Conservation (phyloP, 1,140 invertebrate genomes). For the Prorops nasuta region DNA sequence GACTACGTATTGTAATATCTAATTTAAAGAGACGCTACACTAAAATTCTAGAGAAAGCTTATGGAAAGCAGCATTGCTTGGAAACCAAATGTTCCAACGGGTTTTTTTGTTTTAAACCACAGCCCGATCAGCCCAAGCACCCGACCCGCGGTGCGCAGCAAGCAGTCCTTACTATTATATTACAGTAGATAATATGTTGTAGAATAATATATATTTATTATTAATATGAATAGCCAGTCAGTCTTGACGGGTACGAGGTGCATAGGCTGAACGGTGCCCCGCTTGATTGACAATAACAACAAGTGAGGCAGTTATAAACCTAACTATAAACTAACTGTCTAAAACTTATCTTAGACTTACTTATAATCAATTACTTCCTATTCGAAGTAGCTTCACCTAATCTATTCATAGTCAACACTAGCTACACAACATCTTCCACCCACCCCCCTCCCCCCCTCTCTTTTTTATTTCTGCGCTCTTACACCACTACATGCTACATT, state of each 20-base stretch:
- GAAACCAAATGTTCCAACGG: slow-evolving; percentile 32
- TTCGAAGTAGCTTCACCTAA: slow-evolving; percentile 37
- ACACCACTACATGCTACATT: neutral
- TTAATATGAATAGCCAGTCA: slow-evolving; percentile 52
- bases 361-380: slow-evolving; percentile 37
- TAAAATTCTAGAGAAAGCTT: slow-evolving; percentile 46
- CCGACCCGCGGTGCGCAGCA: slow-evolving; percentile 49
- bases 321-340: slow-evolving; percentile 40
- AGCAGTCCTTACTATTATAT: slow-evolving; percentile 47
- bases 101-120: slow-evolving; percentile 26
- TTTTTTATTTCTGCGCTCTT: slow-evolving; percentile 2
- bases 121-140: slow-evolving; percentile 47
- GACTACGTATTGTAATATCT: slow-evolving; percentile 33
- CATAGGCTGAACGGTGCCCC: slow-evolving; percentile 43
- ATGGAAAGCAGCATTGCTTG: slow-evolving; percentile 46
- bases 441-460: slow-evolving; percentile 15
- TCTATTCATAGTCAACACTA: slow-evolving; percentile 45
- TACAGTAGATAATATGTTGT: slow-evolving; percentile 43
- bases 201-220: slow-evolving; percentile 41
- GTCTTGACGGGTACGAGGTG: slow-evolving; percentile 49
- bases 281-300: slow-evolving; percentile 3
- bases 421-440: slow-evolving; percentile 33
- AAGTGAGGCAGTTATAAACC: slow-evolving; percentile 36
- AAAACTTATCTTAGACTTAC: slow-evolving; percentile 17
- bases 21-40: slow-evolving; percentile 41